Base-by-base conservation (phyloP, 1,140 invertebrate genomes). In the Spodoptera frugiperda region DNA sequence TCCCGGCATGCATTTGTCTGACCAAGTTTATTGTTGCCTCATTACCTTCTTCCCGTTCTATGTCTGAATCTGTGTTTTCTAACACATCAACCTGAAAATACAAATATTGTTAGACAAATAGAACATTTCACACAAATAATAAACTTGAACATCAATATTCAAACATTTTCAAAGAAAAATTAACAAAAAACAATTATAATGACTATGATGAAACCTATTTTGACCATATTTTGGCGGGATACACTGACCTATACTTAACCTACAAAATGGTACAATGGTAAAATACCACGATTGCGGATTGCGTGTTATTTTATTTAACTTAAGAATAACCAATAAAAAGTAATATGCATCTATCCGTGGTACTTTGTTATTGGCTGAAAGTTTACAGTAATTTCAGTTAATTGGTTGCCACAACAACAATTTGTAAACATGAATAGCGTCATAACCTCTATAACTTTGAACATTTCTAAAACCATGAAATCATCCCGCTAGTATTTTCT, bases 61-160 rank as follows among this genome's bases (percentile, higher is more conserved):
- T 82, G 11, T 93, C 89, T 5, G 83, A 82, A 33, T 90, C 89
- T 25, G 85, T 81, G 19, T 84, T 83, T 30, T 91, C 89, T 65
- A 90, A 73, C 2, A 88, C 86, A 81, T 93, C 88, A n/a, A 91
- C 87, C 91, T 92, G 76, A 53, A 90, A 91, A 48, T 12, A 77
- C 25, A 79, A 11, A 46, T 5, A 67, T 44, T 9, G 25, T 33
- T 55, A 51, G n/a, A 63, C 11, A 17, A 53, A 14, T 10, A 14
- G 4, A 65, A 61, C 39, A 76, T 5, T 25, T 19, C 9, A 14
- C 8, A 25, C 2, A 39, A 46, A 33, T 44, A 25, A 33, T 15
- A n/a, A 57, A 53, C 15, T 53, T 49, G 17, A 15, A 51, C 25
- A 39, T 39, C 33, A 39, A 39, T 6, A 39, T 39, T 39, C 33